Base-by-base conservation (phyloP, 1,140 invertebrate genomes). In the Steinernema feltiae region DNA sequence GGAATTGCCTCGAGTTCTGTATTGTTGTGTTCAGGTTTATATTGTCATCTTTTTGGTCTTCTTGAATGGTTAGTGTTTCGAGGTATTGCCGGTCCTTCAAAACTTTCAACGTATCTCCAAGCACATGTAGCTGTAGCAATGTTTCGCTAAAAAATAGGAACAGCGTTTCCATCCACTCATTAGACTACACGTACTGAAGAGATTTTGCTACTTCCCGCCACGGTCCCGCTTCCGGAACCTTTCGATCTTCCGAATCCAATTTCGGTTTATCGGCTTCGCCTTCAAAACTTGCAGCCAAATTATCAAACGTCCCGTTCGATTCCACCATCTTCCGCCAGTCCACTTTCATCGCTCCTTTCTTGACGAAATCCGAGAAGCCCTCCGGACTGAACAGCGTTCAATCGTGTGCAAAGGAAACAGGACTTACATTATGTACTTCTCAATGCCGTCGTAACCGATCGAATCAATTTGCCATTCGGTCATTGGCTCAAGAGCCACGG, bases 311-410 rank as follows among this genome's bases (percentile, higher is more conserved):
- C 24, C 53, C 53, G 53, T 63, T 63, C 7, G 53, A 63, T 27
- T 63, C 53, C 15, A 63, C 53, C 53, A 63, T 63, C 53, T 63
- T 63, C 53, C 53, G 15, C 53, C 53, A 63, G 24, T 63, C 53
- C 12, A 63, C 53, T 21, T 63, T 63, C 53, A 63, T 63, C 12
- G 53, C 53, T 7, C 53, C 53, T 21, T 63, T 63, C 24, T 15
- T 27, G 24, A 63, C 53, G 24, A 63, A 63, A 27, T 63, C 53
- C 7, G 53, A 15, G 24, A 63, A 63, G 7, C 53, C 53, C 24
- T 15, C 53, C 15, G 53, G 53, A 27, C 53, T 63, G 24, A 63
- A 63, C 53, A 41, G 24, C 53, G 24, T 27, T 27, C 7, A 63
- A 41, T 41, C 35, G 7, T 63, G 24, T 3, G 3, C 7, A 63